Evolutionary conservation across 1,140 invertebrate species (phyloP), one percentile per base, ranked within the genome.

Genomic region (Oppia nitens): DNA sequence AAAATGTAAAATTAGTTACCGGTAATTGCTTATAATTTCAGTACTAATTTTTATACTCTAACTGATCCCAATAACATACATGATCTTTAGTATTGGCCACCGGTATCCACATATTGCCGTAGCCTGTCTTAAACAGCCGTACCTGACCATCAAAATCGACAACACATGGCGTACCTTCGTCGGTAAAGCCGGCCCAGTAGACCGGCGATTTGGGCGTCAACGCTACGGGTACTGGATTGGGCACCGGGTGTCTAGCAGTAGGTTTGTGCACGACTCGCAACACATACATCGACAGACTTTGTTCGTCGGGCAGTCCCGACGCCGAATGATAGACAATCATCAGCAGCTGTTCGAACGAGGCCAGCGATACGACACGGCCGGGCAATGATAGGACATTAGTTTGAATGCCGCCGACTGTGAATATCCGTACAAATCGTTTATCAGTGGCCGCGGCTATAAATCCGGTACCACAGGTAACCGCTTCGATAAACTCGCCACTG

Each of bases 321-420:
- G 77, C 78, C 63, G 69, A 69, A 69, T 93, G 88, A 71, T 86
- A 94, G 25, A 84, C 79, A 9, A 88, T 73, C 53, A 89, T 66
- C 11, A 96, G 68, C 47, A 80, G 77, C 63, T 83, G 78, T 63
- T 79, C 79, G 65, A 78, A 76, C 0, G 79, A 83, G 59, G 80
- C 74, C 63, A 88, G 70, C 61, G 79, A 73, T 23, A 91, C 81
- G 17, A 83, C 74, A 28, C 80, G 77, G 2, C 87, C 87, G 3
- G 82, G 76, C 14, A 88, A 65, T 11, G 78, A 78, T 64, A 88
- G 72, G 2, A 84, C 76, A 71, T 87, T 83, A 69, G 82, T 77
- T 72, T 97, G 92, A 0, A 84, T 81, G 20, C 92, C 92, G 69
- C 83, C 80, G 6, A 85, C 72, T 6, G 83, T 84, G 69, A 84